These are phyloP conservation scores for Lochmaea capreae DNA, from an alignment of 2,888 invertebrate species.

Conservation along the genomic window DNA sequence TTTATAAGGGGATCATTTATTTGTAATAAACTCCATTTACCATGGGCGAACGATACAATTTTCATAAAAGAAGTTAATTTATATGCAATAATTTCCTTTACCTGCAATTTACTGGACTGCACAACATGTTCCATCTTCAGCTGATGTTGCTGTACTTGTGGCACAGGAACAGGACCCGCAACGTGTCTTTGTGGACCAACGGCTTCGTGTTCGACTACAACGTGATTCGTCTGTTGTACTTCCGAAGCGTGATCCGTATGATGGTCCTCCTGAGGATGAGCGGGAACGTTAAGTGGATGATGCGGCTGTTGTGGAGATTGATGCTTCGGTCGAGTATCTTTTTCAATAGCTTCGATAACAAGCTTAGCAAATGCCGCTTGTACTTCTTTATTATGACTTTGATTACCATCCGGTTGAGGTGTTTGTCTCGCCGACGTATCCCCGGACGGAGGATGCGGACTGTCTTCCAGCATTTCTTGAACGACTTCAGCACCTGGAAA, in stretches of 20 bases:
- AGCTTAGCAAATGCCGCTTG: conserved; percentile 63
- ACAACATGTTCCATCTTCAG: conserved; percentile 57
- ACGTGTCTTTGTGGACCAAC: conserved; percentile 31
- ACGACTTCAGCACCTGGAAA: conserved; percentile 58
- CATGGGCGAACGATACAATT: too few relatives aligned
- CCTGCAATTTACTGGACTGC: conserved; percentile 63
- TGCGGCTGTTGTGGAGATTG: conserved; percentile 14
- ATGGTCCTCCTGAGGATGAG: conserved; percentile 21
- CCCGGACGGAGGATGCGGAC: conserved; percentile 64
- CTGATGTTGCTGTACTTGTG: conserved; percentile 29
- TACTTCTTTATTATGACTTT: conserved; percentile 57
- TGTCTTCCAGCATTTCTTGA: conserved; percentile 57
- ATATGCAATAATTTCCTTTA: conserved; percentile 44
- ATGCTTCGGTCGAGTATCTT: conserved; percentile 39
- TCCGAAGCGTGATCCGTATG: conserved; percentile 23
- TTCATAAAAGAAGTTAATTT: too few relatives aligned
- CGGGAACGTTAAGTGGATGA: conserved; percentile 26
- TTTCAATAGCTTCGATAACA: conserved; percentile 55
- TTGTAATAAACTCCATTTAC: too few relatives aligned
- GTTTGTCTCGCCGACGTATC: conserved; percentile 68
- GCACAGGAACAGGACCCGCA: background rate
- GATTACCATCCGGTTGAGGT: conserved; percentile 62
- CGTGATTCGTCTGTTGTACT: conserved; percentile 15
- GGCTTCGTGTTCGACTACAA: background rate
- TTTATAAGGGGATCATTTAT: too few relatives aligned